Conservation (phyloP, 2,797 vertebrate species). For the Lagorchestes hirsutus region DNA sequence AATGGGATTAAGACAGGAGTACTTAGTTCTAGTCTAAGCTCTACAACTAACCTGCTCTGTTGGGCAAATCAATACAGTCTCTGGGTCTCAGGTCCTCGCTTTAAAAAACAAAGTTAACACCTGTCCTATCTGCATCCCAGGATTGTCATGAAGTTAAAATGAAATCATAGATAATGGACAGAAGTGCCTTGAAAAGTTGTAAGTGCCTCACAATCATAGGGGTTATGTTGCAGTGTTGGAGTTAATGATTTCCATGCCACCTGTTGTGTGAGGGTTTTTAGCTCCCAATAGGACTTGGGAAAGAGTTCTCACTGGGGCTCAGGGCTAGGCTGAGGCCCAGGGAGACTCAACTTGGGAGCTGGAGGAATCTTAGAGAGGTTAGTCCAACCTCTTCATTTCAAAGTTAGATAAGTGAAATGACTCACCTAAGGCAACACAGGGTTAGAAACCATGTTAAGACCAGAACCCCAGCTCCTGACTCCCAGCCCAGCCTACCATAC, state of each 20-base stretch:
- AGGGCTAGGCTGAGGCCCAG: background rate
- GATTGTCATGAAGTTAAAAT: background rate
- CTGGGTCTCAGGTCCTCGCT: background rate
- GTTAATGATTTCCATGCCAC: background rate
- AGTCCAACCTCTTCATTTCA: background rate
- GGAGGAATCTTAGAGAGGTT: background rate
- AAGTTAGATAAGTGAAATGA: background rate
- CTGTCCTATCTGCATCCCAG: background rate
- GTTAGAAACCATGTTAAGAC: background rate
- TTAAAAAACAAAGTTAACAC: background rate
- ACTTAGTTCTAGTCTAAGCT: background rate
- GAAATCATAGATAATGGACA: background rate
- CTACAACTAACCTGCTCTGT: background rate
- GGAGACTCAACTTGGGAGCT: background rate
- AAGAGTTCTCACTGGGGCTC: background rate
- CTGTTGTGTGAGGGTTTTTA: background rate
- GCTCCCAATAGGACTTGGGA: background rate
- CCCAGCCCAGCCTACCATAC: background rate
- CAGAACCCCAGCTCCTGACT: background rate
- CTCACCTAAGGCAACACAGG: background rate
- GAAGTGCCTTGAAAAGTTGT: background rate
- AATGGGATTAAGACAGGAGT: background rate
- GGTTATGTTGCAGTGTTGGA: background rate
- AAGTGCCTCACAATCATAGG: background rate
- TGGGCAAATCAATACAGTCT: background rate